Base-by-base conservation (phyloP, 2,797 vertebrate species). In the Lepus oiostolus region DNA sequence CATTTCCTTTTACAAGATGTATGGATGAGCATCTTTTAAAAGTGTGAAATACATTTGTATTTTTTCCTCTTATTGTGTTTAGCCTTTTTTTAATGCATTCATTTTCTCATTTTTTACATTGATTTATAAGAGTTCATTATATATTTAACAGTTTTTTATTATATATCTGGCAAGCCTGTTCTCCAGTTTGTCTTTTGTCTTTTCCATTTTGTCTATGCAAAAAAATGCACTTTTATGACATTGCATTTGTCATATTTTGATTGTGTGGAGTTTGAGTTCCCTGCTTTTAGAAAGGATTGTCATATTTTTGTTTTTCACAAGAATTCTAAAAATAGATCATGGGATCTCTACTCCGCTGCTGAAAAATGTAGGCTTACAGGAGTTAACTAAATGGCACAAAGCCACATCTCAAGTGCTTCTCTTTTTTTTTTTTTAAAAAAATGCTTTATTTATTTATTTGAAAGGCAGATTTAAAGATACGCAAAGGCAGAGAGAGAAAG, bases 1-100 rank as follows among this genome's bases (percentile, higher is more conserved):
- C 19, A 63, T 70, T 93, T 91, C n/a, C 88, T 90, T 88, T 83
- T 22, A 22, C 28, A 81, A 63, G 58, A 71, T 71, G 4, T 79
- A 54, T 79, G 82, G 19, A 14, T 62, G 71, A 81, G 32, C 54
- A 76, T 83, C 50, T 90, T 88, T 65, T 54, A 11, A 75, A 93
- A 94, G 65, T 62, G n/a, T 74, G 79, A 74, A 94, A 68, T 4
- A 2, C 21, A 32, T 82, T 93, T 93, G 12, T 86, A 54, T 76
- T 38, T 63, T 42, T 76, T 50, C 26, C 4, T 62, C 14, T 30
- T 47, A 60, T 22, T n/a, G 3, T 13, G 8, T 32, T 32, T 42
- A 50, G n/a, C 62, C 47, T 22, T 54, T 85, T 83, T 95, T 30
- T 74, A 0, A 32, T 26, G 9, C 4, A 17, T 79, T 62, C n/a